Evolutionary conservation across 2,888 invertebrate genomes (phyloP).

Genomic region (Tridacna gigas): DNA sequence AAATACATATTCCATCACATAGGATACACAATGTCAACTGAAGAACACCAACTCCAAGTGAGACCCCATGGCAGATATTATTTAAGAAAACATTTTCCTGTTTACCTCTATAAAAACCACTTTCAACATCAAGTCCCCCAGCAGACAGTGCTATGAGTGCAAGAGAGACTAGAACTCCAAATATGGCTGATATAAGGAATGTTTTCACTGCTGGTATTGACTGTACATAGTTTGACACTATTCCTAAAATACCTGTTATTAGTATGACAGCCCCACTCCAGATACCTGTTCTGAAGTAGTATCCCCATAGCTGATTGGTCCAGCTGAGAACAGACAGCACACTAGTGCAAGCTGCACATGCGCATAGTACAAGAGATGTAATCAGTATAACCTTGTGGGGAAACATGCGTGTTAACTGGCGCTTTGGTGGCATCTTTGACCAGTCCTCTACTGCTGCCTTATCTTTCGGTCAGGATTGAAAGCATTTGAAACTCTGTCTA

Average conservation of each 20-base stretch:
- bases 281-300: constrained; percentile 79
- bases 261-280: constrained; percentile 78
- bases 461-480: no score
- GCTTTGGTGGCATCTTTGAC: constrained; percentile 19
- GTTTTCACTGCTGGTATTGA: constrained; percentile 70
- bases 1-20: constrained; percentile 72
- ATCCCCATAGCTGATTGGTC: constrained; percentile 77
- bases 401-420: constrained; percentile 67
- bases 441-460: no score
- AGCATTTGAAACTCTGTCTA: no score
- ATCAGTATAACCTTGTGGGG: constrained; percentile 75
- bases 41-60: constrained; percentile 71
- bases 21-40: constrained; percentile 71
- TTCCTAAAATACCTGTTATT: constrained; percentile 73
- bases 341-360: constrained; percentile 76
- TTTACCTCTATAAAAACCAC: constrained; percentile 72
- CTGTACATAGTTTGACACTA: constrained; percentile 70
- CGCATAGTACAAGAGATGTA: constrained; percentile 73
- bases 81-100: constrained; percentile 60
- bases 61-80: constrained; percentile 71
- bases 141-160: constrained; percentile 75
- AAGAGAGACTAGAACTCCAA: constrained; percentile 71
- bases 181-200: constrained; percentile 70
- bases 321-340: constrained; percentile 76
- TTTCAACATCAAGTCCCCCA: constrained; percentile 74